A percentile compares a stretch with the other conserved stretches of the same genome.
Conservation (phyloP, 2,888 invertebrate species). For the Cataglyphis rosenhaueri region DNA sequence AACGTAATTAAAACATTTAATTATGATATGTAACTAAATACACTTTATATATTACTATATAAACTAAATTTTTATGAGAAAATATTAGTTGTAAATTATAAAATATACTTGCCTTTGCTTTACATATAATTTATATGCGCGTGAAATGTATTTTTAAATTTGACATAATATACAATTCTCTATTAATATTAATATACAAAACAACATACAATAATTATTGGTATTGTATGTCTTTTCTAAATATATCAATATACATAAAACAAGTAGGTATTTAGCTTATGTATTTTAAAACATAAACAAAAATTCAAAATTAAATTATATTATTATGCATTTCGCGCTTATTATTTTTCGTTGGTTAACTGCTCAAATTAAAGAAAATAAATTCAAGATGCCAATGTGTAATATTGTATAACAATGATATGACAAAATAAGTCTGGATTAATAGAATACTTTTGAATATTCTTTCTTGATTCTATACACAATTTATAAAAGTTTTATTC, state of each 20-base stretch:
- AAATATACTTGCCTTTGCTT: neutral
- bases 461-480: neutral
- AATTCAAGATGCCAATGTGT: neutral
- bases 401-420: neutral
- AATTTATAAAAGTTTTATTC: neutral
- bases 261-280: neutral
- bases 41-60: neutral
- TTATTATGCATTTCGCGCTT: neutral
- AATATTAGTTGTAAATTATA: conserved; percentile 1
- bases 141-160: conserved; percentile 7
- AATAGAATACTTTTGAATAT: neutral
- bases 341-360: neutral
- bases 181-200: conserved; percentile 32
- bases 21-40: neutral
- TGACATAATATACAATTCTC: conserved; percentile 29
- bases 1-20: neutral
- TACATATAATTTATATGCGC: conserved; percentile 3
- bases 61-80: neutral
- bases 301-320: neutral
- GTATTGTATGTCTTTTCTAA: neutral
- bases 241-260: neutral
- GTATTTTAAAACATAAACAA: neutral
- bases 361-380: neutral
- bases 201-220: conserved; percentile 15
- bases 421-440: neutral